phyloP scores from a whole-genome alignment of 2,888 invertebrate species.

The Geophilus truncorum region DNA sequence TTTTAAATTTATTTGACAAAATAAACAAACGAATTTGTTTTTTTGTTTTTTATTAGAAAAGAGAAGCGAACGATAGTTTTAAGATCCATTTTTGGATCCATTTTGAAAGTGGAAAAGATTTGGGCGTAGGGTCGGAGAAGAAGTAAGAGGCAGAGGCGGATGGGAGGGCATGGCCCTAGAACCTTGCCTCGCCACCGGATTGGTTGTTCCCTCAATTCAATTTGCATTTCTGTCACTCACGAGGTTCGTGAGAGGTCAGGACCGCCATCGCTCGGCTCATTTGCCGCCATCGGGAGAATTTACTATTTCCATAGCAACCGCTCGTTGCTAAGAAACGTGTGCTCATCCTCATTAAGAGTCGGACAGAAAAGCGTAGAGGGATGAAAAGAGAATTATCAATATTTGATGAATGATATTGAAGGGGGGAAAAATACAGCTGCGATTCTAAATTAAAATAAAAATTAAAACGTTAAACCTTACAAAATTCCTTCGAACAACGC shows the following conservation, averaged over 20 bases:
- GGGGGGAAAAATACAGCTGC: neutral
- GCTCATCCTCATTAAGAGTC: constrained; percentile 18
- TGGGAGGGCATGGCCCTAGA: constrained; percentile 25
- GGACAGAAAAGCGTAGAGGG: neutral
- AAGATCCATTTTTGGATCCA: neutral
- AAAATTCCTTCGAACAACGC: neutral
- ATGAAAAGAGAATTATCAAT: constrained; percentile 28
- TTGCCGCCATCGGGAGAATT: constrained; percentile 8
- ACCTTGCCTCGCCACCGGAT: constrained; percentile 12
- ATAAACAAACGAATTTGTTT: neutral
- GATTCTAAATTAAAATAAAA: neutral
- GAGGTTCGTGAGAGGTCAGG: constrained; percentile 14
- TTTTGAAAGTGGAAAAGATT: neutral
- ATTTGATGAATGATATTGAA: constrained; percentile 18
- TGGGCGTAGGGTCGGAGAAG: neutral
- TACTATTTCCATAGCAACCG: constrained; percentile 6
- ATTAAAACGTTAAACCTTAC: neutral
- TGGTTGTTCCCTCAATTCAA: constrained; percentile 7
- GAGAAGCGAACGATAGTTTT: no score
- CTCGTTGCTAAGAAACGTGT: constrained; percentile 23
- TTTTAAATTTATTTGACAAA: neutral
- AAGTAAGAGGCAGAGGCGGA: neutral
- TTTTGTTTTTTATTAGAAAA: no score
- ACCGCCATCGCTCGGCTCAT: constrained; percentile 14
- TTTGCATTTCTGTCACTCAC: constrained; percentile 30